A percentile compares a stretch with the other conserved stretches of the same genome.
phyloP scores from a whole-genome alignment of 2,113 vertebrate genomes.

The Picathartes gymnocephalus region DNA sequence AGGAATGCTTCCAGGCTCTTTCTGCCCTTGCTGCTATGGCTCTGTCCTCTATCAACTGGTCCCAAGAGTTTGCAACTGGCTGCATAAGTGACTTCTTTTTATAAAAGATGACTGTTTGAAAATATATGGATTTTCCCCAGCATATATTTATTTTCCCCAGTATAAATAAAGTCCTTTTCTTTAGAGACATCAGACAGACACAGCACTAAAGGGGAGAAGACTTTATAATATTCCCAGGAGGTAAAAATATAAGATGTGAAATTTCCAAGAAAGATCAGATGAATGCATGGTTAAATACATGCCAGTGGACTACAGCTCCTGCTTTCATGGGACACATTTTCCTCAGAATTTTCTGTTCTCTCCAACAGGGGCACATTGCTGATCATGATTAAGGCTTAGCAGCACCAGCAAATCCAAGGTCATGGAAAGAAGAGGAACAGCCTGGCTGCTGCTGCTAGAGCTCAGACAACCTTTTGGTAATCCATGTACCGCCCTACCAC shows the following conservation, averaged over 20 bases:
- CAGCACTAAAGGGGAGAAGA: neutral
- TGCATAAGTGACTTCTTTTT: neutral
- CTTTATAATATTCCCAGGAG: neutral
- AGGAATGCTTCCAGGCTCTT: neutral
- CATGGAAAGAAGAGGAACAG: neutral
- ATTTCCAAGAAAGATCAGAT: neutral
- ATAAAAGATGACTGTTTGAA: neutral
- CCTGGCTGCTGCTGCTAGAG: neutral
- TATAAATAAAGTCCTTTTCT: neutral
- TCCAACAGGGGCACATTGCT: neutral
- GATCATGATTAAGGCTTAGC: neutral
- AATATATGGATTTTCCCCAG: neutral
- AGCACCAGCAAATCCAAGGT: neutral
- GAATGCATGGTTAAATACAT: neutral
- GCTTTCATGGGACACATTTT: neutral
- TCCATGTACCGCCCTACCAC: fast-evolving
- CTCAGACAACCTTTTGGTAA: neutral
- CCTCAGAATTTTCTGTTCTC: neutral
- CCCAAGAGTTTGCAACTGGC: neutral
- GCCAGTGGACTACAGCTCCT: neutral
- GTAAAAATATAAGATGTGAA: neutral
- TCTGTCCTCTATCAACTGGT: neutral
- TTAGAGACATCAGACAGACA: neutral
- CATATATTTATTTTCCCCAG: neutral
- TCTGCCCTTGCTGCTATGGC: neutral